These are phyloP conservation scores for Manacus vitellinus DNA, from an alignment of 2,113 vertebrate genomes.

Conservation along the genomic window DNA sequence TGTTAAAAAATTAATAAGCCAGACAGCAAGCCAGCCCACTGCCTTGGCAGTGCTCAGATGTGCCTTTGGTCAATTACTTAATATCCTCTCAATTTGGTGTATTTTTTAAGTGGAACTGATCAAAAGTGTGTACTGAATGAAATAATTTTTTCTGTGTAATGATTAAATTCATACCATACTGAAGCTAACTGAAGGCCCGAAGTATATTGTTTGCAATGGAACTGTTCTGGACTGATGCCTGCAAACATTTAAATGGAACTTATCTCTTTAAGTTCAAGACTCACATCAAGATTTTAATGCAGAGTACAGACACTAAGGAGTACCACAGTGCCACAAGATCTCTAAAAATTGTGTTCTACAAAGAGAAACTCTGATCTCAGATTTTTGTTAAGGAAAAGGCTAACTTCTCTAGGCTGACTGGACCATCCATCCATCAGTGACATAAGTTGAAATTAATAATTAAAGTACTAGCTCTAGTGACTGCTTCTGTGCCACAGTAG, in stretches of 20 bases:
- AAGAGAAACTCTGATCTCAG: neutral
- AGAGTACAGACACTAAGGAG: neutral
- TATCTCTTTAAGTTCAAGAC: neutral
- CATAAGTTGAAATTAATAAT: neutral
- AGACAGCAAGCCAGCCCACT: constrained; percentile 33
- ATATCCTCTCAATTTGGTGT: neutral
- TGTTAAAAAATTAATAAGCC: constrained; percentile 34
- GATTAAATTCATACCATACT: constrained; percentile 9
- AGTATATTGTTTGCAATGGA: neutral
- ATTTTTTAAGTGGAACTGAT: constrained; percentile 33
- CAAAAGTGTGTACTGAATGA: constrained; percentile 19
- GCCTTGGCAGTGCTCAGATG: neutral
- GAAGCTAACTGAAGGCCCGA: neutral
- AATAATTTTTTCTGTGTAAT: neutral
- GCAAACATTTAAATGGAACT: neutral
- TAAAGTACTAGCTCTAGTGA: neutral
- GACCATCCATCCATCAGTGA: neutral
- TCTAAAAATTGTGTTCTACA: neutral
- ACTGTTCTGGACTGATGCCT: neutral
- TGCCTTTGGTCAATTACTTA: constrained; percentile 33
- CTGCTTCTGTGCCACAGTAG: neutral
- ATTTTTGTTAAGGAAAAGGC: neutral
- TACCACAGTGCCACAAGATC: neutral
- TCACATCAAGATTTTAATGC: neutral
- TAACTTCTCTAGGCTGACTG: neutral